Conservation (phyloP, 2,797 vertebrate species). For the Salarias fasciatus region DNA sequence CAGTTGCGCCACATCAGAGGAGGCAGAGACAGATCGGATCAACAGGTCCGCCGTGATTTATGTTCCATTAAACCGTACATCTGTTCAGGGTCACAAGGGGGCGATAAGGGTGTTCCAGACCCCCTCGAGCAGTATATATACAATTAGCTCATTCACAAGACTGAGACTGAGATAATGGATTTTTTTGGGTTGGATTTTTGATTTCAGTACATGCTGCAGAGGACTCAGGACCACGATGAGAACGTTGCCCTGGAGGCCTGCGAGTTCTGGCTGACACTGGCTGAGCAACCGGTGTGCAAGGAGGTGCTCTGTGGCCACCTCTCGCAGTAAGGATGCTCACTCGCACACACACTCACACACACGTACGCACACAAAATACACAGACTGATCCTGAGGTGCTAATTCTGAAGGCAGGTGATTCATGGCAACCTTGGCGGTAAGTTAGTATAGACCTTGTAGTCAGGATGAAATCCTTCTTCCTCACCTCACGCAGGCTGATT, state of each 20-base stretch:
- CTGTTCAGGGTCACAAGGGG: too few relatives aligned
- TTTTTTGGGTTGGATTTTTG: too few relatives aligned
- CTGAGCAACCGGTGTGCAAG: conserved; percentile 97
- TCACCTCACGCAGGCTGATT: conserved; percentile 48
- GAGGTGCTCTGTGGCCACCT: conserved; percentile 94
- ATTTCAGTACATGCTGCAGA: conserved; percentile 92
- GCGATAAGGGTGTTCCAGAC: too few relatives aligned
- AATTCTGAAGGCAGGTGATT: conserved; percentile 51
- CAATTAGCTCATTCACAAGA: too few relatives aligned
- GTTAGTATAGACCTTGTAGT: conserved; percentile 36
- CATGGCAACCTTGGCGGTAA: conserved; percentile 44
- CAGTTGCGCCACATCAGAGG: too few relatives aligned
- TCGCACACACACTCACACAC: conserved; percentile 31
- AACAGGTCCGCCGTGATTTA: too few relatives aligned
- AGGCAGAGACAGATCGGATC: too few relatives aligned
- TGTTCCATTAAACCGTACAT: too few relatives aligned
- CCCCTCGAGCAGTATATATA: too few relatives aligned
- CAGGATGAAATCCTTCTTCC: conserved; percentile 39
- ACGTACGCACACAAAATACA: neutral
- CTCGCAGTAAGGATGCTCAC: conserved; percentile 86
- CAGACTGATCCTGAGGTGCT: conserved; percentile 4
- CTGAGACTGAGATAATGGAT: too few relatives aligned
- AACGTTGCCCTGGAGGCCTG: conserved; percentile 97
- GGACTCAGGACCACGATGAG: conserved; percentile 97
- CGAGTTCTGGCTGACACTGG: conserved; percentile 97